Conservation (phyloP, 2,797 vertebrate genomes). For the Pantherophis alleghaniensis region DNA sequence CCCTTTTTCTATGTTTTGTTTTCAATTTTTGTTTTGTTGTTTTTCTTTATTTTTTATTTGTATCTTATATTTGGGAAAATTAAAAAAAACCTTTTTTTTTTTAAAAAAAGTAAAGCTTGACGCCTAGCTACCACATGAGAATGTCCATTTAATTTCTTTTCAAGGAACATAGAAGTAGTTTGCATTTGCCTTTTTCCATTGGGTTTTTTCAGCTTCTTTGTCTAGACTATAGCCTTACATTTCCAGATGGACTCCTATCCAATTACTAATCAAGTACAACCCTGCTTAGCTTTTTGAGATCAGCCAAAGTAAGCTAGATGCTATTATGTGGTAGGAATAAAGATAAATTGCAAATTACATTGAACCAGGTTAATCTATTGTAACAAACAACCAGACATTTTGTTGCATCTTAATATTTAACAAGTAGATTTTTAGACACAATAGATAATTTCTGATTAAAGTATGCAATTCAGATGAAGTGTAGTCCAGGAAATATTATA, state of each 20-base stretch:
- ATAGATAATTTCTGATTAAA: not conserved
- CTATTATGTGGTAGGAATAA: not conserved
- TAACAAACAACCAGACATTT: not conserved
- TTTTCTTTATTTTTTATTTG: not conserved
- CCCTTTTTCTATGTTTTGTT: not conserved
- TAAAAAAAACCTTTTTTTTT: not conserved
- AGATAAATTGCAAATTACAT: constrained; percentile 38
- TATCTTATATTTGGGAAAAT: not conserved
- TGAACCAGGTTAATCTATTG: not conserved
- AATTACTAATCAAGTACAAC: not conserved
- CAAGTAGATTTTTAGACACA: not conserved
- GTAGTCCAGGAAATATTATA: not conserved
- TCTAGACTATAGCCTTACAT: not conserved
- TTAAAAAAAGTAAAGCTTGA: not conserved
- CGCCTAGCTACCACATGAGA: not conserved
- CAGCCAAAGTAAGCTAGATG: not conserved
- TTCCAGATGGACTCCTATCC: not conserved
- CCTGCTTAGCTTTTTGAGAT: not conserved
- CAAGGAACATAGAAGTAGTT: not conserved
- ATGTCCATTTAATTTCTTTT: not conserved
- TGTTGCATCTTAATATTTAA: not conserved
- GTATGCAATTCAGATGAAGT: not conserved
- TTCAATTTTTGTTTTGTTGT: not conserved
- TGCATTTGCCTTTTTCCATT: not conserved
- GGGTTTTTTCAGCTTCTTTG: not conserved